A percentile compares a stretch with the other conserved stretches of the same genome.
Conservation (phyloP, 2,888 invertebrate species). For the Mystacides longicornis region DNA sequence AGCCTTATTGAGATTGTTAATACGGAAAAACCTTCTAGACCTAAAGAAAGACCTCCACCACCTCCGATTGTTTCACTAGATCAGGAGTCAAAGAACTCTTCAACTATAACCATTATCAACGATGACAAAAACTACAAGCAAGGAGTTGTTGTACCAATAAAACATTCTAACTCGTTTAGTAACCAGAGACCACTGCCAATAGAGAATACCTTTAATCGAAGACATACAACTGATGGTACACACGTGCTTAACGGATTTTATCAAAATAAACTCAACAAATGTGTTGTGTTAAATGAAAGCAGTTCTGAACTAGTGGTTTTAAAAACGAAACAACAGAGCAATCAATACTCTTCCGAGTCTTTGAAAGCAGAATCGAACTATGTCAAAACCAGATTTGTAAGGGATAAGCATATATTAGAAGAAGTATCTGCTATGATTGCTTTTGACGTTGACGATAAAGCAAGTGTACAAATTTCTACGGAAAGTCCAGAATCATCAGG, state of each 20-base stretch:
- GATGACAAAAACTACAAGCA: conserved; percentile 31
- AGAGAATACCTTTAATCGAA: conserved; percentile 1
- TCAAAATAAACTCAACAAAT: background rate
- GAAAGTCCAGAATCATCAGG: conserved; percentile 19
- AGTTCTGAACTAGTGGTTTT: background rate
- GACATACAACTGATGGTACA: conserved; percentile 14
- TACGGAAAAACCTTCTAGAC: conserved; percentile 31
- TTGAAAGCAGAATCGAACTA: conserved; percentile 42
- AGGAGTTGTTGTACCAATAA: conserved; percentile 27
- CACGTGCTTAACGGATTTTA: background rate
- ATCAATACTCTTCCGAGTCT: conserved; percentile 34
- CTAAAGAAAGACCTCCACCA: conserved; percentile 44
- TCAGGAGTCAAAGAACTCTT: conserved; percentile 9
- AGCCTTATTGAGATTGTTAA: conserved; percentile 29
- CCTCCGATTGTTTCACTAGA: conserved; percentile 30
- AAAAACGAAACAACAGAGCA: background rate
- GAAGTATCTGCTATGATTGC: conserved; percentile 17
- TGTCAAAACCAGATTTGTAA: conserved; percentile 45
- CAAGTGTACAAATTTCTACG: conserved; percentile 21
- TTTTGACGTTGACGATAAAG: conserved; percentile 22
- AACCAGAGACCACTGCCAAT: conserved; percentile 1
- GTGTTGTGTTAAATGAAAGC: background rate
- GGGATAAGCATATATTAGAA: conserved; percentile 33
- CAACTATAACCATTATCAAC: conserved; percentile 34
- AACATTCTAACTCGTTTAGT: conserved; percentile 13